A percentile compares a stretch with the other conserved stretches of the same genome.
Evolutionary conservation across 1,140 invertebrate genomes (phyloP).

Genomic region (Palaemon carinicauda): DNA sequence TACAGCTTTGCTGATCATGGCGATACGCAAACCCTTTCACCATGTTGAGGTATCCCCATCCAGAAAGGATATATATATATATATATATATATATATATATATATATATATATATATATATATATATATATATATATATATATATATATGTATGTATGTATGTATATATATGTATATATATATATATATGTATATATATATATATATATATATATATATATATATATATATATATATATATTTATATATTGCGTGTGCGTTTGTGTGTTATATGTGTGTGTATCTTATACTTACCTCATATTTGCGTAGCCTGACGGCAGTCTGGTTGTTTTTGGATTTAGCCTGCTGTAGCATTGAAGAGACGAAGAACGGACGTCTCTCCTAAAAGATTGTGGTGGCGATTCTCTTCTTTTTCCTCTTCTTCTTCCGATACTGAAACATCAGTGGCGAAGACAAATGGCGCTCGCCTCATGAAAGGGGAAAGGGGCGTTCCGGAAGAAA

Average conservation of each 20-base stretch:
- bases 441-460: too few species aligned
- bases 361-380: not conserved
- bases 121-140: not conserved
- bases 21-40: too few species aligned
- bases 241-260: not conserved
- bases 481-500: too few species aligned
- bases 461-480: too few species aligned
- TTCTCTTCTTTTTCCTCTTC: too few species aligned
- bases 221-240: not conserved
- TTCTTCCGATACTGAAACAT: too few species aligned
- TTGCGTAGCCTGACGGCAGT: constrained; percentile 17
- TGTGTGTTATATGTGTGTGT: not conserved
- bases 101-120: not conserved
- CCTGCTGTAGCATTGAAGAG: constrained; percentile 38
- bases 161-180: not conserved
- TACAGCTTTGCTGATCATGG: too few species aligned
- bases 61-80: not conserved
- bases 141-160: not conserved
- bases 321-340: constrained; percentile 10
- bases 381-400: not conserved
- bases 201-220: constrained; percentile 2
- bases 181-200: not conserved
- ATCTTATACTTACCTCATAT: constrained; percentile 11
- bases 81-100: not conserved
- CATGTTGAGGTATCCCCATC: too few species aligned